Evolutionary conservation across 2,888 invertebrate species (phyloP), one percentile per base, ranked within the genome.

Genomic region (Acrobasis repandana): DNA sequence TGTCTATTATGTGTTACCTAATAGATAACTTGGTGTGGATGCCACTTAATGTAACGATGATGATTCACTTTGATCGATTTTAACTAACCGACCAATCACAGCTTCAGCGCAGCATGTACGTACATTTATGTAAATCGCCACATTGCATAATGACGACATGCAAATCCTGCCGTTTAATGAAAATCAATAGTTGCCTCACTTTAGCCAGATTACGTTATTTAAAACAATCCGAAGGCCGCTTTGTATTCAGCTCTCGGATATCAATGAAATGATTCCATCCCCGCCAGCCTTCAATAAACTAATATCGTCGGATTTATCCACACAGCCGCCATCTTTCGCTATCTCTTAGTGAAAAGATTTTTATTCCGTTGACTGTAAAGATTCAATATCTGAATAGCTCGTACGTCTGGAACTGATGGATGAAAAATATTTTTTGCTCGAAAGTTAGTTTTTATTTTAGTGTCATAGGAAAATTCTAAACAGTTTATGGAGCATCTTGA

Each of bases 191-290:
- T 16, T 43, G 9, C 50, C 47, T 46, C 51, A 59, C 59, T 56
- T 58, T 59, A 14, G 5, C 33, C 38, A 36, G 46, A 59, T 60
- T 51, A 57, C 56, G 34, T 51, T 60, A 57, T 60, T 62, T 57
- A 62, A 60, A 62, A 56, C 56, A 56, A 57, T 50, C 60, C 48
- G 9, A 43, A 36, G 47, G 56, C 51, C 49, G 49, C 48, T 58
- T 56, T 48, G 50, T 57, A 62, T 62, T 62, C 62, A 59, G 49
- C n/a, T 18, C 58, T 56, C 28, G 56, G 36, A 59, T 56, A 56
- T 56, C 49, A 38, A 47, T 33, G 46, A 43, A 47, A 51, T 47
- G 46, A 57, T 56, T 60, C 36, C 47, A 34, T 43, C 15, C 46
- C 47, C 46, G 58, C 43, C 43, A 56, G 28, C 28, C 48, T 52